Percentiles rank a stretch among this genome's conserved stretches.
These are phyloP conservation scores for Marronus borbonicus DNA, from an alignment of 2,888 invertebrate species.

Conservation along the genomic window DNA sequence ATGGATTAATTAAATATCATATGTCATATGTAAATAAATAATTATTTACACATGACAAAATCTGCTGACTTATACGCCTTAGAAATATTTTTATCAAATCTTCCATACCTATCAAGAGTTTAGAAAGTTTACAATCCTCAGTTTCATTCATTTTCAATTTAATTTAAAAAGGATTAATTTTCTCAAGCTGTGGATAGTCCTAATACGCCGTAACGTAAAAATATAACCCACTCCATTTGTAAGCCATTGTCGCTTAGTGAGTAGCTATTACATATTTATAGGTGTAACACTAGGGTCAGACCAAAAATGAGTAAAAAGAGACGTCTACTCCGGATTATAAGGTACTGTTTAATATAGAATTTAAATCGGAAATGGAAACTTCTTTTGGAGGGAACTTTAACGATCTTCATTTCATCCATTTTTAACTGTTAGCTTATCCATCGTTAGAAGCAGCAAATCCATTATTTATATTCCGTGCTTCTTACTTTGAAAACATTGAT, in stretches of 20 bases:
- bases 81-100: too few species aligned
- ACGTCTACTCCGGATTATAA: conserved; percentile 5
- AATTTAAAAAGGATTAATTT: too few species aligned
- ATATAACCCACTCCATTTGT: background rate
- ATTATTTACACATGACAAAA: too few species aligned
- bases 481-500: background rate
- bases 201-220: too few species aligned
- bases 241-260: background rate
- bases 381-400: background rate
- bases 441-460: background rate
- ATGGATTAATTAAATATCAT: too few species aligned
- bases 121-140: too few species aligned
- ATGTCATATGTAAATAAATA: too few species aligned
- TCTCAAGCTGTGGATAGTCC: too few species aligned
- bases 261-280: background rate
- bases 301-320: conserved; percentile 24
- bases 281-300: conserved; percentile 4
- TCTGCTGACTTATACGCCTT: too few species aligned
- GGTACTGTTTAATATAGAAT: conserved; percentile 24
- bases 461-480: too few species aligned
- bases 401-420: conserved; percentile 4
- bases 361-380: background rate
- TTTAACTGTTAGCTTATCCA: background rate
- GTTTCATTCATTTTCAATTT: too few species aligned
- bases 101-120: too few species aligned